Conservation (phyloP, 1,140 invertebrate genomes). For the Diorhabda carinulata region DNA sequence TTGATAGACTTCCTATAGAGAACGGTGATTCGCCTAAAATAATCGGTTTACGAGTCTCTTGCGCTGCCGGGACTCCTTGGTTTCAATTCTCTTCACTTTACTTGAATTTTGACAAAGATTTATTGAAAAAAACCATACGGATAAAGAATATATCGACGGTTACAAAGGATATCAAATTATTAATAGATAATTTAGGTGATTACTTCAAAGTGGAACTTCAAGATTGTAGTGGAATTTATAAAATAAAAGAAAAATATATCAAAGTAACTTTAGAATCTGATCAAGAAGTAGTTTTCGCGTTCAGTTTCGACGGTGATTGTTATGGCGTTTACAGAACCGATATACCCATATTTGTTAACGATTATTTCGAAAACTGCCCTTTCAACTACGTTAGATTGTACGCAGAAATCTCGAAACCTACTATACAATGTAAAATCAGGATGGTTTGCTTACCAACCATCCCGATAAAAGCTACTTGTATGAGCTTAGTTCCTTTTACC, state of each 20-base stretch:
- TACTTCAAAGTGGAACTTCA: not conserved
- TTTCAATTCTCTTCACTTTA: constrained; percentile 18
- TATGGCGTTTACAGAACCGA: constrained; percentile 18
- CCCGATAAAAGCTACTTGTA: not conserved
- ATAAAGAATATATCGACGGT: constrained; percentile 5
- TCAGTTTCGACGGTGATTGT: constrained; percentile 14
- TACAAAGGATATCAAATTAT: not conserved
- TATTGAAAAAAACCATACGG: not conserved
- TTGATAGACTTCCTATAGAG: not conserved
- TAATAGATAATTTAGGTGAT: not conserved
- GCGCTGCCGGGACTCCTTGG: constrained; percentile 19
- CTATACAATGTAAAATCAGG: constrained; percentile 5
- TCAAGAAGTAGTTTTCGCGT: constrained; percentile 14
- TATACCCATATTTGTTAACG: constrained; percentile 27
- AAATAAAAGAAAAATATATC: not conserved
- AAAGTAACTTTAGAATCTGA: constrained; percentile 12
- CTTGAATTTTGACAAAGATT: constrained; percentile 9
- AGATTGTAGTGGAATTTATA: not conserved
- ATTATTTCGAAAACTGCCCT: constrained; percentile 21
- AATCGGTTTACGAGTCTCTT: constrained; percentile 18
- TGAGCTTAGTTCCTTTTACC: too few species aligned
- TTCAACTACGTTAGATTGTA: constrained; percentile 31
- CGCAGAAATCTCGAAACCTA: constrained; percentile 20
- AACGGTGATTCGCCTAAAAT: not conserved
- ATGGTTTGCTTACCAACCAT: constrained; percentile 16